Conservation (phyloP, 2,888 invertebrate genomes). For the Apeira syringaria region DNA sequence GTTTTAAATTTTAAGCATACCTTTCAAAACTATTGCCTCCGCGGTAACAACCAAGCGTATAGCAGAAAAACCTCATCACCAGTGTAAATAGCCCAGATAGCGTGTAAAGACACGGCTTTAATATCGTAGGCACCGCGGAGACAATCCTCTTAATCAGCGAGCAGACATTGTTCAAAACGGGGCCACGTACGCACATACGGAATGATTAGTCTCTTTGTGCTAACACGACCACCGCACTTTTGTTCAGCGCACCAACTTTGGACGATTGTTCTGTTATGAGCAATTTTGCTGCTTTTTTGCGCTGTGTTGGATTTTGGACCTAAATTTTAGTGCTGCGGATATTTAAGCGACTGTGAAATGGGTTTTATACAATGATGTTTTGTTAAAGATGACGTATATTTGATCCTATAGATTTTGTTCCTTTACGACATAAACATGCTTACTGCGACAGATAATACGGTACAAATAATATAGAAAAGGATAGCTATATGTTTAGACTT, state of each 20-base stretch:
- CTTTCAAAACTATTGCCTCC: neutral
- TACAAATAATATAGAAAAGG: too few species aligned
- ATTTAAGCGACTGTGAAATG: neutral
- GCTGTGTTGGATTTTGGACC: conserved; percentile 16
- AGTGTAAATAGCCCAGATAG: conserved; percentile 9
- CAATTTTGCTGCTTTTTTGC: conserved; percentile 38
- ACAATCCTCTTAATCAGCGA: conserved; percentile 82
- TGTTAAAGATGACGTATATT: too few species aligned
- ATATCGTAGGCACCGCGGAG: conserved; percentile 77
- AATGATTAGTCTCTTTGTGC: conserved; percentile 72
- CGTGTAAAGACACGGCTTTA: conserved; percentile 72
- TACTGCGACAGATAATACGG: too few species aligned
- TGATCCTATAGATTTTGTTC: too few species aligned
- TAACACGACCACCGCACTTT: conserved; percentile 59
- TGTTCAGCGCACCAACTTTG: conserved; percentile 49
- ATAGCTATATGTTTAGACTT: too few species aligned
- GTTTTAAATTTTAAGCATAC: too few species aligned
- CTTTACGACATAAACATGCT: too few species aligned
- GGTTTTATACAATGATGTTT: too few species aligned
- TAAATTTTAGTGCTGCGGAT: conserved; percentile 10
- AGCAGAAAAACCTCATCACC: conserved; percentile 2
- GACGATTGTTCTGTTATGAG: conserved; percentile 45
- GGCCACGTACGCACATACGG: conserved; percentile 76
- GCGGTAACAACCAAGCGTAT: neutral
- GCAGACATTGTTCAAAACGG: conserved; percentile 78